phyloP scores from a whole-genome alignment of 2,888 invertebrate species.

The Saturnia japonica region DNA sequence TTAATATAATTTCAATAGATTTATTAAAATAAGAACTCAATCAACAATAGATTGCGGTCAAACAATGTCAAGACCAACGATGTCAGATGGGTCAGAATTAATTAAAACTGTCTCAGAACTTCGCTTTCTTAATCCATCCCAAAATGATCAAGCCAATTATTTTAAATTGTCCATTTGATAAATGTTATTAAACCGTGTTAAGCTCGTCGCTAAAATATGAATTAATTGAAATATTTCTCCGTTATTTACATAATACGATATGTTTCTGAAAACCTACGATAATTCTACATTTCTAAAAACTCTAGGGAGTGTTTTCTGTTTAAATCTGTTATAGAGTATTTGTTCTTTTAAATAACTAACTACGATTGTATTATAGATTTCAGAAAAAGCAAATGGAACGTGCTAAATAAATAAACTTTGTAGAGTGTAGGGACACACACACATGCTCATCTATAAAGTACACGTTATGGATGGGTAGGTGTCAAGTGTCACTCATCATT shows the following conservation, averaged over 20 bases:
- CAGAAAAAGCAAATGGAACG: too few species aligned
- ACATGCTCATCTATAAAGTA: too few species aligned
- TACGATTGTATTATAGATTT: too few species aligned
- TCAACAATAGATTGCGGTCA: slow-evolving; percentile 36
- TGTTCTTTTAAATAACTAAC: not conserved
- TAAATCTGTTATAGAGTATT: not conserved
- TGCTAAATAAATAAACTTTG: too few species aligned
- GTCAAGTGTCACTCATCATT: too few species aligned
- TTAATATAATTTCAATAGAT: slow-evolving; percentile 22
- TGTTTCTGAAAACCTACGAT: not conserved
- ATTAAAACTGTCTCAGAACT: slow-evolving; percentile 60
- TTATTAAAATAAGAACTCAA: slow-evolving; percentile 27
- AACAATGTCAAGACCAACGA: slow-evolving; percentile 36
- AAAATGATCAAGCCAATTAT: slow-evolving; percentile 13
- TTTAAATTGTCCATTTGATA: slow-evolving; percentile 35
- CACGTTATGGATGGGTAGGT: too few species aligned
- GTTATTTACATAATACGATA: not conserved
- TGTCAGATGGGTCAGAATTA: slow-evolving; percentile 51
- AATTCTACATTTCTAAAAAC: too few species aligned
- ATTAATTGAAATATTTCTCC: slow-evolving; percentile 13
- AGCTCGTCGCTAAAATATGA: not conserved
- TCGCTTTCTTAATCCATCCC: slow-evolving; percentile 31
- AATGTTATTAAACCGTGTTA: slow-evolving; percentile 6
- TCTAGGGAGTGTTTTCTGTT: too few species aligned
- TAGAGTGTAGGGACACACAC: too few species aligned